phyloP scores from a whole-genome alignment of 2,113 vertebrate species.

The Apteryx mantelli region DNA sequence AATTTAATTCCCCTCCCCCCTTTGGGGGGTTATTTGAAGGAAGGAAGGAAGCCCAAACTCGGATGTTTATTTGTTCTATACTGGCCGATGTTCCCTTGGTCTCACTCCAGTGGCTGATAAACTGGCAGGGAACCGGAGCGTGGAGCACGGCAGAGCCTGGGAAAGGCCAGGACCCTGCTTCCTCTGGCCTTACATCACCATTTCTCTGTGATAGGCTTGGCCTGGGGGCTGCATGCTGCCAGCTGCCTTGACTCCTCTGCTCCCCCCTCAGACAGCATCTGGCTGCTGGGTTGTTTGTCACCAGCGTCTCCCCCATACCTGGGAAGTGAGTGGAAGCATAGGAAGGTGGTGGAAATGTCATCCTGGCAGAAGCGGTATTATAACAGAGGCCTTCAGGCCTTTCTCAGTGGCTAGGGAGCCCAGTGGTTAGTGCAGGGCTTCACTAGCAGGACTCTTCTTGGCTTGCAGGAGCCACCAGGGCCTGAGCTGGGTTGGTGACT shows the following conservation, averaged over 20 bases:
- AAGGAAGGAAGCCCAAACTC: constrained; percentile 66
- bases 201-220: not conserved
- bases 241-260: not conserved
- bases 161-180: constrained; percentile 62
- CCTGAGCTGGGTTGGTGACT: not conserved
- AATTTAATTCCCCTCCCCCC: not conserved
- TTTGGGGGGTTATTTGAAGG: not conserved
- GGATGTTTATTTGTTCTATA: constrained; percentile 70
- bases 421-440: not conserved
- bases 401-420: not conserved
- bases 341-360: not conserved
- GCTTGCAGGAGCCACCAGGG: too few relatives aligned
- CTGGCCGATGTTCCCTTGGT: constrained; percentile 66
- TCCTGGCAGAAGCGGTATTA: not conserved
- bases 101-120: constrained; percentile 48
- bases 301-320: not conserved
- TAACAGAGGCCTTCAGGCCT: not conserved
- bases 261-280: not conserved
- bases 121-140: constrained; percentile 24
- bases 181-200: not conserved
- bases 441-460: too few relatives aligned
- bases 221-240: not conserved
- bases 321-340: not conserved
- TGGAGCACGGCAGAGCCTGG: constrained; percentile 68
- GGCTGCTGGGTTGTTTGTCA: not conserved